A percentile compares a stretch with the other conserved stretches of the same genome.
Conservation (phyloP, 2,888 invertebrate species). For the Toxonevra muliebris region DNA sequence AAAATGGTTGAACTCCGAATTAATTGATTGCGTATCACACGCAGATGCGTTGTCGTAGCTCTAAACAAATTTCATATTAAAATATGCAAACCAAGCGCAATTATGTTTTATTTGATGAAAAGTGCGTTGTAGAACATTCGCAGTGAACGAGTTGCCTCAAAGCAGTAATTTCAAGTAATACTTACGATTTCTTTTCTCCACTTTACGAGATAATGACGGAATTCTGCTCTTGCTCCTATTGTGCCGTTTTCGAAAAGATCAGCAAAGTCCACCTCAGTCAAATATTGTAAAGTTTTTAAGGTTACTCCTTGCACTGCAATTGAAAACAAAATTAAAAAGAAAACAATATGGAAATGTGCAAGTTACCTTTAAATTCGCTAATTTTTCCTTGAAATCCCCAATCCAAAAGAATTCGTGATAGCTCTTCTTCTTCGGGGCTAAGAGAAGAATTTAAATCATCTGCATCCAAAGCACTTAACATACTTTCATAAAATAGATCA, state of each 20-base stretch:
- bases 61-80: background rate
- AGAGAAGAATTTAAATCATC: no score
- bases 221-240: no score
- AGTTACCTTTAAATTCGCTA: conserved; percentile 4
- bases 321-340: background rate
- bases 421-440: no score
- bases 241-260: no score
- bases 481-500: no score
- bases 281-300: conserved; percentile 4
- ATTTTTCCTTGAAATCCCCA: conserved; percentile 6
- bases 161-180: background rate
- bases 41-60: background rate
- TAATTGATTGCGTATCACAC: conserved; percentile 1
- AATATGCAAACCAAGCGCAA: no score
- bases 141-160: no score
- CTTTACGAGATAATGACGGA: background rate
- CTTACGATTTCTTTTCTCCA: conserved; percentile 7
- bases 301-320: conserved; percentile 8
- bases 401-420: no score
- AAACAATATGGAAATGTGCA: conserved; percentile 3
- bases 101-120: no score
- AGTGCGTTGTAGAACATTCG: background rate
- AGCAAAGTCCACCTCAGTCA: no score
- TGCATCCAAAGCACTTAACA: no score
- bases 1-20: background rate